phyloP scores from a whole-genome alignment of 2,113 vertebrate species.

The Hippolais icterina region DNA sequence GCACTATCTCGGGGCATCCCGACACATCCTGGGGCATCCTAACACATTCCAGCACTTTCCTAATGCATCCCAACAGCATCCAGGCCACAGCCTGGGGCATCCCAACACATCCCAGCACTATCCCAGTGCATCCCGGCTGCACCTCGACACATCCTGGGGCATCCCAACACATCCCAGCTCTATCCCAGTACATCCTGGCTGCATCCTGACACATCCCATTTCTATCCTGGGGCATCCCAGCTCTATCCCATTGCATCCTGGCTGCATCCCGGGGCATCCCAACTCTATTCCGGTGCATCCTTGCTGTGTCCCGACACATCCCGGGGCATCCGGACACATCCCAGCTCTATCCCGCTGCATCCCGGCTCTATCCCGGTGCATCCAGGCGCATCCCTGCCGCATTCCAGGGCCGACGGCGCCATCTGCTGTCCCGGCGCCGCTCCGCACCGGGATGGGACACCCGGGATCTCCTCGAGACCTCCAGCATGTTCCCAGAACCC shows the following conservation, averaged over 20 bases:
- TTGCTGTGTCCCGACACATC: not conserved
- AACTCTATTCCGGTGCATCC: no score
- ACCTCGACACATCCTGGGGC: not conserved
- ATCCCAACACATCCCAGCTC: not conserved
- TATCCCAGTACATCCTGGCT: no score
- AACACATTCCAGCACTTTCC: not conserved
- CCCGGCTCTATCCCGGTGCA: accelerated
- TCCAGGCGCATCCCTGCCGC: not conserved
- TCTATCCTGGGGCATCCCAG: not conserved
- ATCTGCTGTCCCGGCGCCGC: not conserved
- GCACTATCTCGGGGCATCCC: accelerated
- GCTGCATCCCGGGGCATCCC: not conserved
- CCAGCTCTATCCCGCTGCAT: not conserved
- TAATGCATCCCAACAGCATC: not conserved
- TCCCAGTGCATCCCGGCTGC: no score
- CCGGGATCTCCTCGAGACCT: no score
- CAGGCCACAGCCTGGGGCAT: accelerated
- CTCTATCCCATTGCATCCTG: no score
- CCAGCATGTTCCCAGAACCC: accelerated
- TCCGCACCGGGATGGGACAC: not conserved
- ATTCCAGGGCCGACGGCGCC: conserved; percentile 14
- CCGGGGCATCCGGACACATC: accelerated
- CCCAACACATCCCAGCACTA: not conserved
- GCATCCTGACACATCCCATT: no score
- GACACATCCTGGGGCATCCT: accelerated